Conservation (phyloP, 2,113 vertebrate genomes). For the Pimephales promelas region DNA sequence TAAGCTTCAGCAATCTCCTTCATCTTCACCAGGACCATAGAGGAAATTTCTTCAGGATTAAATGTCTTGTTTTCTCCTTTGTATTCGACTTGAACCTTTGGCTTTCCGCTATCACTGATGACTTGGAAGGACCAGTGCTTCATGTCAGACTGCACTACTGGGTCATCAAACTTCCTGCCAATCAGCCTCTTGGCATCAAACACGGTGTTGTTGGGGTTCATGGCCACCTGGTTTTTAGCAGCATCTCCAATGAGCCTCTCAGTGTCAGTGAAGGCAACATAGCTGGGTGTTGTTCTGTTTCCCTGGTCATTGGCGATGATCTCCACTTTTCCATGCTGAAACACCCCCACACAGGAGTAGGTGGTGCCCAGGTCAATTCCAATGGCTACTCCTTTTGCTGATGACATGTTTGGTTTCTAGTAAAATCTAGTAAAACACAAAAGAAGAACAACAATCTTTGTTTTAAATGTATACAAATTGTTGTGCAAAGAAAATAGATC, state of each 20-base stretch:
- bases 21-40: slow-evolving; percentile 63
- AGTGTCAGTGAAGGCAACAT: slow-evolving; percentile 88
- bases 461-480: not conserved
- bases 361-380: slow-evolving; percentile 58
- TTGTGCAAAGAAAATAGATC: not conserved
- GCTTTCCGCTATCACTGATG: slow-evolving; percentile 64
- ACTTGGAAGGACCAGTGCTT: slow-evolving; percentile 74
- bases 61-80: slow-evolving; percentile 69
- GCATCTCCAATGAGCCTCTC: slow-evolving; percentile 86
- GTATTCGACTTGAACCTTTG: slow-evolving; percentile 69
- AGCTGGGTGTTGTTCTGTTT: slow-evolving; percentile 86
- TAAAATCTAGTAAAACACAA: not conserved
- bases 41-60: slow-evolving; percentile 71
- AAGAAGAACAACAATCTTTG: not conserved
- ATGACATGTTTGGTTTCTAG: slow-evolving; percentile 28
- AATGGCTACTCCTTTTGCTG: slow-evolving; percentile 52
- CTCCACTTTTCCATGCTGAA: slow-evolving; percentile 88
- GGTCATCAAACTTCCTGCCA: slow-evolving; percentile 73
- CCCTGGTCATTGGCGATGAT: slow-evolving; percentile 90
- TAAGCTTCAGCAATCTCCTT: slow-evolving; percentile 57
- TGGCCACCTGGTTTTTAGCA: slow-evolving; percentile 86
- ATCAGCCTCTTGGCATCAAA: slow-evolving; percentile 87
- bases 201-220: slow-evolving; percentile 86
- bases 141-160: slow-evolving; percentile 69
- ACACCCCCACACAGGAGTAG: slow-evolving; percentile 79